Percentiles rank a stretch among this genome's conserved stretches.
These are phyloP conservation scores for Diarsia mendica DNA, from an alignment of 2,888 invertebrate genomes.

Conservation along the genomic window DNA sequence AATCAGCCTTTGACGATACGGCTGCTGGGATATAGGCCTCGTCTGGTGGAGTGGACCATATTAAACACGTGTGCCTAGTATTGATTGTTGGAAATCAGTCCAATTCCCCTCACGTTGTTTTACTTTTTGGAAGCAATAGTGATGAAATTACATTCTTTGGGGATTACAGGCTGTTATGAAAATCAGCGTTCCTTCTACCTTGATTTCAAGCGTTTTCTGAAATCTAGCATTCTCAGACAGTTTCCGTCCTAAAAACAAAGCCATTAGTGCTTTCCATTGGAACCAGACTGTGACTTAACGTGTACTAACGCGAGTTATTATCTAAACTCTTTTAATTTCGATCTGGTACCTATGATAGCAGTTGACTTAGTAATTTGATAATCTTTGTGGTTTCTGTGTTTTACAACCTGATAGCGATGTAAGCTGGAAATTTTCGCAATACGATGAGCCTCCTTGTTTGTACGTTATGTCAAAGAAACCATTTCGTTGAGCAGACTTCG, in stretches of 20 bases:
- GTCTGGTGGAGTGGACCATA: background rate
- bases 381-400: constrained; percentile 20
- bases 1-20: background rate
- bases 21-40: background rate
- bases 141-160: too few species aligned
- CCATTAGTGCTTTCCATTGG: constrained; percentile 52
- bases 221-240: constrained; percentile 7
- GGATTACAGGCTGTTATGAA: background rate
- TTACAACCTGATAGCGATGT: background rate
- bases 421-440: background rate
- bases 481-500: background rate
- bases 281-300: constrained; percentile 61
- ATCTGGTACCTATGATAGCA: constrained; percentile 35
- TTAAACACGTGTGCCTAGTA: background rate
- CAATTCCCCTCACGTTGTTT: background rate
- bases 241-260: constrained; percentile 41
- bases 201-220: background rate
- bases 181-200: background rate
- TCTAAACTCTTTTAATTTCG: constrained; percentile 53
- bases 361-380: constrained; percentile 25
- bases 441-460: background rate
- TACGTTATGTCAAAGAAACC: background rate
- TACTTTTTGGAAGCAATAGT: background rate
- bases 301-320: constrained; percentile 33
- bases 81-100: too few species aligned